Evolutionary conservation across 2,113 vertebrate genomes (phyloP).

Genomic region (Vicugna pacos): DNA sequence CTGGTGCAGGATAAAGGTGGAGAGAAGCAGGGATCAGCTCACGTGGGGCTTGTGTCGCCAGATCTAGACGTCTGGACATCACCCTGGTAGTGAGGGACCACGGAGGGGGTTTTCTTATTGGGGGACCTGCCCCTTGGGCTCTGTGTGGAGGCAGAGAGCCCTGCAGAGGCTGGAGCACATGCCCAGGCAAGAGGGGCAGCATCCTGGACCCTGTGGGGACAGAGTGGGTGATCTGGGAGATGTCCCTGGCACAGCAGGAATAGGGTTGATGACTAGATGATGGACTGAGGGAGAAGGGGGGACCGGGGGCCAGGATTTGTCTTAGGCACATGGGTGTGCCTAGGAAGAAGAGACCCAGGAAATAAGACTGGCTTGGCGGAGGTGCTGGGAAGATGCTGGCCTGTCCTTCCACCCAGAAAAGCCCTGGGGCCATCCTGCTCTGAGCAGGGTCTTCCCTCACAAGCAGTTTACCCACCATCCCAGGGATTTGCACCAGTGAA

Average conservation of each 20-base stretch:
- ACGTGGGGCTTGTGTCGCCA: not conserved
- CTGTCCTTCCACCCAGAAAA: not conserved
- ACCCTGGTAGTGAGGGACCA: not conserved
- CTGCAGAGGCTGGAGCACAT: not conserved
- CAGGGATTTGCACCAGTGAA: not conserved
- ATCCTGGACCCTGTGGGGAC: not conserved
- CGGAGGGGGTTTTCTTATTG: not conserved
- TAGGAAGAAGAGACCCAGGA: not conserved
- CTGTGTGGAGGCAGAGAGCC: not conserved
- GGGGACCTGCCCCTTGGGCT: not conserved
- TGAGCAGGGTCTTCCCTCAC: not conserved
- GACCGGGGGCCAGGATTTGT: not conserved
- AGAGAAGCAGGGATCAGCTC: not conserved
- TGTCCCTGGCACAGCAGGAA: fast-evolving
- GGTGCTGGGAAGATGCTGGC: not conserved
- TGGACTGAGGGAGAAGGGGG: not conserved
- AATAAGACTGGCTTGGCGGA: no score
- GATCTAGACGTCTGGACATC: not conserved
- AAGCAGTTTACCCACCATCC: not conserved
- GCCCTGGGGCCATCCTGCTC: not conserved
- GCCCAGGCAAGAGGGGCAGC: not conserved
- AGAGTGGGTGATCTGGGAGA: not conserved
- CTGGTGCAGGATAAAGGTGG: not conserved
- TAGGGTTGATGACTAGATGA: not conserved
- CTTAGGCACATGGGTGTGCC: not conserved